Evolutionary conservation across 2,888 invertebrate species (phyloP), one percentile per base, ranked within the genome.

Genomic region (Cephus runcator): DNA sequence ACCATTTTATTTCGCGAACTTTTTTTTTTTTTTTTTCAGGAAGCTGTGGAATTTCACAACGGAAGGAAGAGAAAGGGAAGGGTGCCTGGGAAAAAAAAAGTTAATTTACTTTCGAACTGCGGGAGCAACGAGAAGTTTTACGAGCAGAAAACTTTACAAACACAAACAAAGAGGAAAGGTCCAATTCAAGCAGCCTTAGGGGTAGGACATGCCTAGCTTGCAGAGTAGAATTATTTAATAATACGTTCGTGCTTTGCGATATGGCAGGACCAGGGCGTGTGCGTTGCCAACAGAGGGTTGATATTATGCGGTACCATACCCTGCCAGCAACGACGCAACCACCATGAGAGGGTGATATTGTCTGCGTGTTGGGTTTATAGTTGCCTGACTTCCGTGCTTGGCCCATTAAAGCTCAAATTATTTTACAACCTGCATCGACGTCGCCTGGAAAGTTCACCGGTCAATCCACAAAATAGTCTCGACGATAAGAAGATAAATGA

Each of bases 211-310:
- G 83, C 77, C 78, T 30, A 75, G 83, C 75, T 82, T 83, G 79
- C 81, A 56, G 80, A 83, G 80, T 78, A 76, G 83, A 84, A 84
- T 84, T 84, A 84, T 84, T 84, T 83, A 82, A 83, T 84, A 84
- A 83, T 83, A 83, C 81, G 78, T 79, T 80, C 75, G 77, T 75
- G 77, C 76, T 73, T 73, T 71, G 34, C 73, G 77, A 77, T 73
- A 77, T 80, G 73, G 78, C 68, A 75, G 77, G 69, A 78, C 40
- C 40, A 40, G 40, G 40, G 40, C 34, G 73, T 73, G 34, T 69
- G 75, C 73, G 78, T 40, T 73, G 77, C 75, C 73, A 76, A 34
- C 34, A 73, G 69, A 75, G 79, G 78, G 77, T 83, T 79, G 80
- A 80, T 81, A 82, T 83, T 84, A 79, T 79, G 81, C 81, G 81